Conservation (phyloP, 2,113 vertebrate genomes). For the Sphaerodactylus townsendi region DNA sequence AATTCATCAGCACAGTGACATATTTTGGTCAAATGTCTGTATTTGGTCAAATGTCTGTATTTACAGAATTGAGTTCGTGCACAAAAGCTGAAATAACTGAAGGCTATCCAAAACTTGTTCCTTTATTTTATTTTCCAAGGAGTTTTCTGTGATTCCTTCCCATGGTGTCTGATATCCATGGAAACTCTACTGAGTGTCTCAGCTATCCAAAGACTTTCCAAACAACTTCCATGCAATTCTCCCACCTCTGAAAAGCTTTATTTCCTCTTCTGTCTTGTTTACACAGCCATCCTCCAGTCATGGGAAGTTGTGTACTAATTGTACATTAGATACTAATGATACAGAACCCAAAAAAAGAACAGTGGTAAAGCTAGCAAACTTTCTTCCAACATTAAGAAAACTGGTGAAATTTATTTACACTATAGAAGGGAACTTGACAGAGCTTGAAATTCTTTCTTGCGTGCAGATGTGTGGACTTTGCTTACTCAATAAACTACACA, state of each 20-base stretch:
- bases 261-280: background rate
- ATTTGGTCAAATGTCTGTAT: background rate
- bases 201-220: background rate
- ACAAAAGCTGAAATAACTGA: background rate
- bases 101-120: background rate
- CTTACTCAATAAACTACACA: too few relatives aligned
- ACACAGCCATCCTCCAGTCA: background rate
- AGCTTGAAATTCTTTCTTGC: too few relatives aligned
- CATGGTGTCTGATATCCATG: background rate
- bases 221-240: background rate
- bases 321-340: background rate
- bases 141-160: background rate
- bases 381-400: background rate
- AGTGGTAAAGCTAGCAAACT: background rate
- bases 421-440: background rate
- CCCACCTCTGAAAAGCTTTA: background rate
- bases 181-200: background rate
- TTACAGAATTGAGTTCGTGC: background rate
- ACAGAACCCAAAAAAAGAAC: background rate
- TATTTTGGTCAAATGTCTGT: background rate
- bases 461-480: too few relatives aligned
- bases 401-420: background rate
- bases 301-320: background rate
- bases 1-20: background rate
- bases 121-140: too few relatives aligned